Evolutionary conservation across 2,888 invertebrate species (phyloP).

Genomic region (Apodemia mormo): DNA sequence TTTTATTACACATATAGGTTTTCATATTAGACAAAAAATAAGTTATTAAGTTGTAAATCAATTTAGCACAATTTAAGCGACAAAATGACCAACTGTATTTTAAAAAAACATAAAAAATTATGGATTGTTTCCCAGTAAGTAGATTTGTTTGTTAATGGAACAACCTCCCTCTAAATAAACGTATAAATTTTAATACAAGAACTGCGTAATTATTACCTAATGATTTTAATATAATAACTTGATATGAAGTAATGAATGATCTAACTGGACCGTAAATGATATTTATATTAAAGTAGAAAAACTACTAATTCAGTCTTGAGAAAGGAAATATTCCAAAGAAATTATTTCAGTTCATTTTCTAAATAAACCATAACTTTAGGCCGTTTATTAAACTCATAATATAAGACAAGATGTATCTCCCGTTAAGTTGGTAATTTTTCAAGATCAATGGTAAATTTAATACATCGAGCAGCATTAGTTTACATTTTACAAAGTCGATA

Average conservation of each 20-base stretch:
- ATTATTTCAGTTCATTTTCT: slow-evolving; percentile 11
- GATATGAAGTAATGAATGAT: slow-evolving; percentile 11
- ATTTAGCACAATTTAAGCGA: too few relatives aligned
- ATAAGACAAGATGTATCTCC: neutral
- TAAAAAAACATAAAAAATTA: slow-evolving; percentile 56
- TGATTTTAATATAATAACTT: neutral
- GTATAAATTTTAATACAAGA: neutral
- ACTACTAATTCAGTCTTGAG: slow-evolving; percentile 12
- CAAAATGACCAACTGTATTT: too few relatives aligned
- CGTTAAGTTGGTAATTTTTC: neutral
- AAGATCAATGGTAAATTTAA: neutral
- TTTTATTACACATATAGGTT: too few relatives aligned
- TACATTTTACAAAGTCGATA: too few relatives aligned
- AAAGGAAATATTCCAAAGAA: slow-evolving; percentile 16
- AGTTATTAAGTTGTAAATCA: too few relatives aligned
- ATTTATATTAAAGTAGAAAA: slow-evolving; percentile 8
- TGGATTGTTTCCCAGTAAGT: slow-evolving; percentile 41
- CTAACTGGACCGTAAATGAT: slow-evolving; percentile 2
- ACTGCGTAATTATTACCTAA: neutral
- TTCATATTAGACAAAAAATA: too few relatives aligned
- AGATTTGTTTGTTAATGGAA: neutral
- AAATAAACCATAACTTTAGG: slow-evolving; percentile 2
- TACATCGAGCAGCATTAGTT: neutral
- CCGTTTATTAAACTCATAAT: neutral
- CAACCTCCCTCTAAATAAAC: neutral